These are phyloP conservation scores for Nowickia ferox DNA, from an alignment of 2,888 invertebrate species.

Conservation along the genomic window DNA sequence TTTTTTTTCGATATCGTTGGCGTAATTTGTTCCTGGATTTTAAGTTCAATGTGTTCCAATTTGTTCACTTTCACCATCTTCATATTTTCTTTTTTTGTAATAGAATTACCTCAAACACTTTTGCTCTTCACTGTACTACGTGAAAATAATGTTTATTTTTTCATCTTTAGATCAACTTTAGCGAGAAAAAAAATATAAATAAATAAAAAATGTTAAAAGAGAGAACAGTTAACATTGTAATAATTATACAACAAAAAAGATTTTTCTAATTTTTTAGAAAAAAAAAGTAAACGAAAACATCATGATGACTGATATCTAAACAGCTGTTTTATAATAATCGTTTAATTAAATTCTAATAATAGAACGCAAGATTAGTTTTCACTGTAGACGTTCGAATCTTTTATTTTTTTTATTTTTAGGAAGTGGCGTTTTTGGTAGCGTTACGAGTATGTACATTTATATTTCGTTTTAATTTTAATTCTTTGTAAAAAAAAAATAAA, in stretches of 20 bases:
- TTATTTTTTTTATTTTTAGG: too few species aligned
- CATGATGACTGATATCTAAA: conserved; percentile 27
- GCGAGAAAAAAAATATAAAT: not conserved
- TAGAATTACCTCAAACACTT: not conserved
- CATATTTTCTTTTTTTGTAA: not conserved
- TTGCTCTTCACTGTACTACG: not conserved
- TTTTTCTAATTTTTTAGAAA: not conserved
- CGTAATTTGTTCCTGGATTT: too few species aligned
- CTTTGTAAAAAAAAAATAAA: too few species aligned
- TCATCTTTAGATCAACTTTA: conserved; percentile 30
- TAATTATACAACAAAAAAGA: not conserved
- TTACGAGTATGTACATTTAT: too few species aligned
- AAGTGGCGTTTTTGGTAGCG: too few species aligned
- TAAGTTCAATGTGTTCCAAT: too few species aligned
- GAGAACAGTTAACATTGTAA: conserved; percentile 22
- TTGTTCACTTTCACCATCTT: not conserved
- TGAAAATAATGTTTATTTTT: conserved; percentile 6
- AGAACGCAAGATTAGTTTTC: not conserved
- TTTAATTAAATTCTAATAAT: conserved; percentile 16
- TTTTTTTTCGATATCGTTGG: too few species aligned
- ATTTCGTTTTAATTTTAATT: too few species aligned
- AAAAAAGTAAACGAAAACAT: conserved; percentile 19
- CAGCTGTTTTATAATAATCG: conserved; percentile 17
- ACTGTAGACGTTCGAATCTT: not conserved
- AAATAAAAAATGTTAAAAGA: conserved; percentile 13